Evolutionary conservation across 2,888 invertebrate species (phyloP).

Genomic region (Frankliniella intonsa): DNA sequence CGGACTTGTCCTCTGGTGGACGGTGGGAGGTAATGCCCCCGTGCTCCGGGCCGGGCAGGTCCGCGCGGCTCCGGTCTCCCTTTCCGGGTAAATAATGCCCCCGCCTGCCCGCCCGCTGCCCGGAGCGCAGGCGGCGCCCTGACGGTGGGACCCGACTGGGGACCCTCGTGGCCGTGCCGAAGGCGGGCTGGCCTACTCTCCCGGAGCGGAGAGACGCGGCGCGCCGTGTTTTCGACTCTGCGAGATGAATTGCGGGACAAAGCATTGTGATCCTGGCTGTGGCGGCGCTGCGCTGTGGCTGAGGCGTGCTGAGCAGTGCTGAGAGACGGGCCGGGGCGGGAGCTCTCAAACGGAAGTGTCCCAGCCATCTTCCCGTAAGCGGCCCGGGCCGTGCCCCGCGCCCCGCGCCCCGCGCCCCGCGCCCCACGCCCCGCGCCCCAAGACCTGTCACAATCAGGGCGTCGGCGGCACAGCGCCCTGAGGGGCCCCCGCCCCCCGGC

Average conservation of each 20-base stretch:
- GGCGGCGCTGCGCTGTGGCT: background rate
- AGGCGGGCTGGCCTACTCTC: background rate
- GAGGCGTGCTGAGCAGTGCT: too few species aligned
- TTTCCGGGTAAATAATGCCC: background rate
- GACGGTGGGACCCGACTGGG: too few species aligned
- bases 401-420: background rate
- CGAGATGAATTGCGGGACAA: background rate
- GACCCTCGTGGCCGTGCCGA: too few species aligned
- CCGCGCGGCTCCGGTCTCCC: background rate
- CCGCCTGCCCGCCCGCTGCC: background rate
- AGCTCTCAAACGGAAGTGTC: slow-evolving; percentile 17
- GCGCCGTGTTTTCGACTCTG: slow-evolving; percentile 1
- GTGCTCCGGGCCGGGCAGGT: background rate
- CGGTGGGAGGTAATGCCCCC: too few species aligned
- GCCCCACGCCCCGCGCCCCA: background rate
- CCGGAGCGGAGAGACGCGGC: too few species aligned
- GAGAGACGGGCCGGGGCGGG: background rate
- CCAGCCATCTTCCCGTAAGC: slow-evolving; percentile 12
- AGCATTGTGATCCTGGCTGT: slow-evolving; percentile 3
- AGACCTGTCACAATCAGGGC: slow-evolving; percentile 20
- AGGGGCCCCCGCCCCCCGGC: background rate
- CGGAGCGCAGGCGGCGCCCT: background rate
- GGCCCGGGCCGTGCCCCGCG: background rate
- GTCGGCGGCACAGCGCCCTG: background rate
- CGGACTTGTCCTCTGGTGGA: too few species aligned